Conservation (phyloP, 2,888 invertebrate genomes). For the Opisthograptis luteolata region DNA sequence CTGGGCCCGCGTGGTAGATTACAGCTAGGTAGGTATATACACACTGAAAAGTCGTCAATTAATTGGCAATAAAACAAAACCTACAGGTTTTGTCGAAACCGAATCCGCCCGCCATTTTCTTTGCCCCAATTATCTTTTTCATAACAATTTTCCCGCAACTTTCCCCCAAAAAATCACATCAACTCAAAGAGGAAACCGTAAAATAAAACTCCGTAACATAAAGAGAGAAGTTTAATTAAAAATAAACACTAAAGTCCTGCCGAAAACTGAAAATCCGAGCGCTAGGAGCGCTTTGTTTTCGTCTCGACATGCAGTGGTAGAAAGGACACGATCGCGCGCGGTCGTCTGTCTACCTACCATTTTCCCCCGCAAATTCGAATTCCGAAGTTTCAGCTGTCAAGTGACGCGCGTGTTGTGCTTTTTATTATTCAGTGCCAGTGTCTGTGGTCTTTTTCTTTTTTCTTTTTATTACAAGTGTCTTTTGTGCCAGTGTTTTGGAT, state of each 20-base stretch:
- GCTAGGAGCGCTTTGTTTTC: constrained; percentile 7
- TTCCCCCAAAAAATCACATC: constrained; percentile 11
- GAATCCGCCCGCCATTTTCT: neutral
- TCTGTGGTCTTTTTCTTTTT: neutral
- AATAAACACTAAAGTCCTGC: constrained; percentile 10
- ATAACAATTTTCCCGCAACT: neutral
- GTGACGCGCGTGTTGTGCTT: constrained; percentile 25
- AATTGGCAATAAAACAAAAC: neutral
- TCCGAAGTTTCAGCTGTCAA: constrained; percentile 23
- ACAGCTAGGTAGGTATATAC: too few species aligned
- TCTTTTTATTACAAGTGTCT: constrained; percentile 7
- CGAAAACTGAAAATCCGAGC: constrained; percentile 9
- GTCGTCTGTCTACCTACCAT: constrained; percentile 9
- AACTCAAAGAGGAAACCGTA: neutral
- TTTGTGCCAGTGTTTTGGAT: constrained; percentile 8
- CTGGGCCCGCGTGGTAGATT: too few species aligned
- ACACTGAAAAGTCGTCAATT: too few species aligned
- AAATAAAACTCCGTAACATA: constrained; percentile 14
- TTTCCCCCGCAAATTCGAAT: constrained; percentile 12
- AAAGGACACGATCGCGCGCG: constrained; percentile 7
- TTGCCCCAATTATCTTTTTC: neutral
- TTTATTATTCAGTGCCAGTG: constrained; percentile 19
- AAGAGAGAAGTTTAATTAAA: constrained; percentile 24
- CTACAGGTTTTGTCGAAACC: too few species aligned
- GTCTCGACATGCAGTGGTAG: constrained; percentile 12